These are phyloP conservation scores for Chelidonichthys spinosus DNA, from an alignment of 2,797 vertebrate species.

Conservation along the genomic window DNA sequence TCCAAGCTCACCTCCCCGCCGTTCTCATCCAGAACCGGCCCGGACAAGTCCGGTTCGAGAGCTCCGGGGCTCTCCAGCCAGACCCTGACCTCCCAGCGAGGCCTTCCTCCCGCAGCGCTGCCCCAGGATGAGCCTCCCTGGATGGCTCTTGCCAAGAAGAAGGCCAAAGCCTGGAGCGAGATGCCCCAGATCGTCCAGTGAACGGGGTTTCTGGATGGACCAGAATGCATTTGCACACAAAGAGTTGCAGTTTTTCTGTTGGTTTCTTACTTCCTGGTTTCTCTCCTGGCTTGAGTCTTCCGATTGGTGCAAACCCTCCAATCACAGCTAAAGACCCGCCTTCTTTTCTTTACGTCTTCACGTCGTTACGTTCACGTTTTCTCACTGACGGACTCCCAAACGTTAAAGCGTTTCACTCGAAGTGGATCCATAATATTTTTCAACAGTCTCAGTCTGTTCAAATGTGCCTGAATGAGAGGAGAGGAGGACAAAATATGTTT, in stretches of 20 bases:
- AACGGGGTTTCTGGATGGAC: slow-evolving; percentile 40
- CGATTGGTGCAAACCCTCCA: slow-evolving; percentile 46
- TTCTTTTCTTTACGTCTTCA: neutral
- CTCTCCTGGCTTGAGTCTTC: slow-evolving; percentile 35
- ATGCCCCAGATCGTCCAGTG: slow-evolving; percentile 91
- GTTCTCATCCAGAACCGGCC: slow-evolving; percentile 27
- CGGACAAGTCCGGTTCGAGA: slow-evolving; percentile 39
- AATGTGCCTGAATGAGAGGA: slow-evolving; percentile 42
- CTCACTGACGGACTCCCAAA: slow-evolving; percentile 18
- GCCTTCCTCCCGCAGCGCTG: slow-evolving; percentile 61
- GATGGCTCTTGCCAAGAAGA: slow-evolving; percentile 95
- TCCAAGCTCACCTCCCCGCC: slow-evolving; percentile 46
- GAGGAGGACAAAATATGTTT: slow-evolving; percentile 17
- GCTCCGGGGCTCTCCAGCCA: slow-evolving; percentile 42
- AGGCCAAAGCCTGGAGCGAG: slow-evolving; percentile 95
- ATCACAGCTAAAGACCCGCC: slow-evolving; percentile 29
- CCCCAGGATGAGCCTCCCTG: slow-evolving; percentile 89
- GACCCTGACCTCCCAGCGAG: slow-evolving; percentile 28
- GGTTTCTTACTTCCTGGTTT: slow-evolving; percentile 52
- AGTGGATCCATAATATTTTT: slow-evolving; percentile 20
- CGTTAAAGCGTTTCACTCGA: slow-evolving; percentile 13
- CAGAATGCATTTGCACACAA: slow-evolving; percentile 71
- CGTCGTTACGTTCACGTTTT: slow-evolving; percentile 36
- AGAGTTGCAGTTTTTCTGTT: slow-evolving; percentile 39
- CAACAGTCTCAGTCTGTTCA: slow-evolving; percentile 13